phyloP scores from a whole-genome alignment of 2,888 invertebrate genomes.

The Lasioglossum morio region DNA sequence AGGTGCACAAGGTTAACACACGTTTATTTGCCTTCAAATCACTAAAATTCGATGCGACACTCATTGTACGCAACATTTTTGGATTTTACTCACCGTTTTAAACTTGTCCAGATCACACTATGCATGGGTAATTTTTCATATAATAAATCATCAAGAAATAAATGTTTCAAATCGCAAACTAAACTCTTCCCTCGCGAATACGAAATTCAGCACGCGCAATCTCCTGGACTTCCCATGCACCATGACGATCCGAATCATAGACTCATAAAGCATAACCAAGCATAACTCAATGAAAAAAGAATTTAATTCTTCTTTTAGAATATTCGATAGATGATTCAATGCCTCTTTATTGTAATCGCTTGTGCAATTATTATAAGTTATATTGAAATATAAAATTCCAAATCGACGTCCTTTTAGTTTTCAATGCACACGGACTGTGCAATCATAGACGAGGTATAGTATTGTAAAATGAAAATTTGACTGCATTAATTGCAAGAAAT shows the following conservation, averaged over 20 bases:
- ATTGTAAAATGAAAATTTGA: too few relatives aligned
- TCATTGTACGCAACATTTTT: background rate
- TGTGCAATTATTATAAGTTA: background rate
- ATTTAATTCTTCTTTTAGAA: background rate
- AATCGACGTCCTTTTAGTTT: too few relatives aligned
- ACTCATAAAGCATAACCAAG: background rate
- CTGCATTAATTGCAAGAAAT: too few relatives aligned
- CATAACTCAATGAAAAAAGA: background rate
- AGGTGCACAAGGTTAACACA: constrained; percentile 44
- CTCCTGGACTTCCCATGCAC: constrained; percentile 17
- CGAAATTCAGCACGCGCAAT: constrained; percentile 23
- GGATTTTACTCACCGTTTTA: constrained; percentile 64
- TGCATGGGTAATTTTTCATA: constrained; percentile 65
- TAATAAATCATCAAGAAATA: constrained; percentile 40
- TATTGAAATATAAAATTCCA: background rate
- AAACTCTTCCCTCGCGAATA: constrained; percentile 26
- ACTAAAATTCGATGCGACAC: constrained; percentile 22
- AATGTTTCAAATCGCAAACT: constrained; percentile 15
- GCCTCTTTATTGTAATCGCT: background rate
- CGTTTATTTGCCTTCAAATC: background rate
- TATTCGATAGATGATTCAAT: background rate
- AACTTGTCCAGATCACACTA: constrained; percentile 58
- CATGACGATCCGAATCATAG: constrained; percentile 2
- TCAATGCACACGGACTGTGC: too few relatives aligned
- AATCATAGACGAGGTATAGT: too few relatives aligned